A percentile compares a stretch with the other conserved stretches of the same genome.
phyloP scores from a whole-genome alignment of 2,113 vertebrate genomes.

The Thamnophis sirtalis region DNA sequence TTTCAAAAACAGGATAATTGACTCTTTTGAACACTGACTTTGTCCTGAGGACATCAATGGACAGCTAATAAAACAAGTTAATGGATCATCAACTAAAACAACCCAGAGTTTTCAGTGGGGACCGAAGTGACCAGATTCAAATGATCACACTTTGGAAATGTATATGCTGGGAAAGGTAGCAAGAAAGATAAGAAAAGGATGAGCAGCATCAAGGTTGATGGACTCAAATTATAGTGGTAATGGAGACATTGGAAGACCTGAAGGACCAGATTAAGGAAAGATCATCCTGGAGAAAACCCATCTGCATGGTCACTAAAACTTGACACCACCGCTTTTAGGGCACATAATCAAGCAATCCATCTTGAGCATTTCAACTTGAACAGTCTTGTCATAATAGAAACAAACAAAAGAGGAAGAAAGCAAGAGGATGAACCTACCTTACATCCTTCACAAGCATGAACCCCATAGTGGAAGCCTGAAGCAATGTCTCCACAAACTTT shows the following conservation, averaged over 20 bases:
- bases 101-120: not conserved
- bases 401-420: not conserved
- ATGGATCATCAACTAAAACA: not conserved
- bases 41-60: not conserved
- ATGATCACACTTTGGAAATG: not conserved
- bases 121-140: not conserved
- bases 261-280: not conserved
- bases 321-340: not conserved
- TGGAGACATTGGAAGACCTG: not conserved
- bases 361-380: not conserved
- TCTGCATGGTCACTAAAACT: not conserved
- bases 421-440: slow-evolving; percentile 69
- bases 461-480: slow-evolving; percentile 85
- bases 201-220: not conserved
- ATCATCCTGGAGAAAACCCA: not conserved
- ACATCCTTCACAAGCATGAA: slow-evolving; percentile 87
- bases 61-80: not conserved
- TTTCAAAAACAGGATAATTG: not conserved
- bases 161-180: not conserved
- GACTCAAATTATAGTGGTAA: not conserved
- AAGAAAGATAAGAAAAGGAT: not conserved
- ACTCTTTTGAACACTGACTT: not conserved
- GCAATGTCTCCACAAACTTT: slow-evolving; percentile 86
- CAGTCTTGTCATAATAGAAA: not conserved
- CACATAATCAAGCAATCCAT: not conserved